These are phyloP conservation scores for Xyrichtys novacula DNA, from an alignment of 2,797 vertebrate genomes.

Conservation along the genomic window DNA sequence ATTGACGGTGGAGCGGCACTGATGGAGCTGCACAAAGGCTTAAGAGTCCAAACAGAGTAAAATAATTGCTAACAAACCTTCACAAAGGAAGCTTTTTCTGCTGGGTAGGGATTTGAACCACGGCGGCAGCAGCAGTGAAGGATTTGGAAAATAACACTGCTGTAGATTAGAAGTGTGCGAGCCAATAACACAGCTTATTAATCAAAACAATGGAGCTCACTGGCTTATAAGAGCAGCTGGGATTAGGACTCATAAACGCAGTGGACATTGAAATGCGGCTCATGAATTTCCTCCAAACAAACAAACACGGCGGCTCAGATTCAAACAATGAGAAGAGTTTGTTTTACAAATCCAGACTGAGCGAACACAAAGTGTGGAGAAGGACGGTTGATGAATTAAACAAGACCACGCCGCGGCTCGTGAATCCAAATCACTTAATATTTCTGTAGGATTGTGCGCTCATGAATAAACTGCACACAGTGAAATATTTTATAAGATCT, in stretches of 20 bases:
- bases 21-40: constrained; percentile 29
- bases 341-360: constrained; percentile 39
- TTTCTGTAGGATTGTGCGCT: constrained; percentile 15
- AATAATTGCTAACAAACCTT: constrained; percentile 26
- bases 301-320: constrained; percentile 25
- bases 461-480: constrained; percentile 9
- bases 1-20: constrained; percentile 6
- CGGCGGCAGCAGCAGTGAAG: constrained; percentile 29
- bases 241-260: constrained; percentile 59
- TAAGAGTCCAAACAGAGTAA: constrained; percentile 22
- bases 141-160: constrained; percentile 38
- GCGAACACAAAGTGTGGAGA: constrained; percentile 26
- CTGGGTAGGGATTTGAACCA: constrained; percentile 28
- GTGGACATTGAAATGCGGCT: constrained; percentile 39
- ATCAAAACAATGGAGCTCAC: constrained; percentile 60
- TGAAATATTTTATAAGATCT: neutral
- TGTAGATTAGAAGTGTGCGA: constrained; percentile 54
- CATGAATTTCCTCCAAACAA: constrained; percentile 39
- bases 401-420: neutral
- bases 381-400: constrained; percentile 28
- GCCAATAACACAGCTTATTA: constrained; percentile 64
- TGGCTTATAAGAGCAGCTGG: constrained; percentile 34
- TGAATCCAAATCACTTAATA: constrained; percentile 35
- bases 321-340: constrained; percentile 51
- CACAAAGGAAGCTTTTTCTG: constrained; percentile 31